These are phyloP conservation scores for Fragum whitleyi DNA, from an alignment of 2,888 invertebrate species.

Conservation along the genomic window DNA sequence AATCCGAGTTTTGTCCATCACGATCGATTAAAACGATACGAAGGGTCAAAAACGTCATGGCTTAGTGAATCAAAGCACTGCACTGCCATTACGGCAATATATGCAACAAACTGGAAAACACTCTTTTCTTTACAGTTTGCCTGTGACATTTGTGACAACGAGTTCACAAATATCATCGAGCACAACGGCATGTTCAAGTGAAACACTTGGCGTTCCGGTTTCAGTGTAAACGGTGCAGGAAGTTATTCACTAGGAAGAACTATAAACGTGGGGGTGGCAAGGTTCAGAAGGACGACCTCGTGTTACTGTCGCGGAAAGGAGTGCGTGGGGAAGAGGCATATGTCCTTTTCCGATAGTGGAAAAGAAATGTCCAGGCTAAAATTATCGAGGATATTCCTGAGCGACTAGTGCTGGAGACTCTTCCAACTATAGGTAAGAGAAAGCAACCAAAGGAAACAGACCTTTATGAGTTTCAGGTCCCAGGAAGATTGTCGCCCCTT, in stretches of 20 bases:
- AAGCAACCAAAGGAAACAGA: no score
- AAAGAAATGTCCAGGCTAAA: neutral
- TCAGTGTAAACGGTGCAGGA: neutral
- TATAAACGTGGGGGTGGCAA: neutral
- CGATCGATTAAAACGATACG: no score
- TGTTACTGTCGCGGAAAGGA: neutral
- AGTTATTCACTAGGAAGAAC: neutral
- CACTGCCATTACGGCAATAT: no score
- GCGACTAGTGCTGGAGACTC: no score
- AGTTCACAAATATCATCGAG: neutral
- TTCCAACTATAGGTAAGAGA: no score
- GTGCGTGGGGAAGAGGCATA: neutral
- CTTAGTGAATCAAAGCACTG: no score
- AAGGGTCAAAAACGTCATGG: no score
- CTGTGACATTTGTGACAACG: no score
- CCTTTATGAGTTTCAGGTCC: no score
- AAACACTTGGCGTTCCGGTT: neutral
- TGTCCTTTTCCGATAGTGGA: neutral
- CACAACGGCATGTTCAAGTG: neutral
- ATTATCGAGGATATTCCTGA: neutral
- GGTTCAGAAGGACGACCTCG: neutral
- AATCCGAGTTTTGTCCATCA: no score
- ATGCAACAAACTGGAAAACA: no score
- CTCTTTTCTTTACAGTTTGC: no score
- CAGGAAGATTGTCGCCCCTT: neutral